These are phyloP conservation scores for Lethenteron camtschaticum DNA, from an alignment of 2,113 vertebrate genomes.

Conservation along the genomic window DNA sequence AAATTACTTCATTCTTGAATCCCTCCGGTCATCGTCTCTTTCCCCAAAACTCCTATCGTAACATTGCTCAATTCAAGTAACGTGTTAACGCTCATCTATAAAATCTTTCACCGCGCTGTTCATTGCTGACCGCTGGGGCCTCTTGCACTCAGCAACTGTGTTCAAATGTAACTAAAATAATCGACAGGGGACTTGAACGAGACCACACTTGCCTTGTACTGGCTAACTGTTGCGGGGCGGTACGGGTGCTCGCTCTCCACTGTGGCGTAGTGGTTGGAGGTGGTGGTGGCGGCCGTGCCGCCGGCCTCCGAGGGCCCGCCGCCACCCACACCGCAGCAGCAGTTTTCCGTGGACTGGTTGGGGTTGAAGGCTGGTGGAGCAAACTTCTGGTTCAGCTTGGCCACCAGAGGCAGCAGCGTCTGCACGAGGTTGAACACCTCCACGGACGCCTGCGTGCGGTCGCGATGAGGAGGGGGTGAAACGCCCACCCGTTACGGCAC, in stretches of 20 bases:
- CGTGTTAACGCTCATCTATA: too few relatives aligned
- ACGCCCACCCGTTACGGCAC: too few relatives aligned
- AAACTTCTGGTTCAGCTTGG: conserved; percentile 87
- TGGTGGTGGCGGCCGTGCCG: conserved; percentile 82
- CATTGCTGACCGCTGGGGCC: too few relatives aligned
- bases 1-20: too few relatives aligned
- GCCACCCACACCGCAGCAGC: conserved; percentile 17
- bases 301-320: conserved; percentile 87
- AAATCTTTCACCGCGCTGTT: too few relatives aligned
- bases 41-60: too few relatives aligned
- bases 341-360: conserved; percentile 89
- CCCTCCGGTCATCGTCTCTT: too few relatives aligned
- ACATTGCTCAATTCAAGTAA: too few relatives aligned
- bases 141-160: not conserved
- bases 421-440: conserved; percentile 92
- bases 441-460: conserved; percentile 49
- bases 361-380: conserved; percentile 93
- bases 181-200: not conserved
- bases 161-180: not conserved
- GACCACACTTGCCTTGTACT: conserved; percentile 45
- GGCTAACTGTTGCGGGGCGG: conserved; percentile 67
- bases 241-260: conserved; percentile 93
- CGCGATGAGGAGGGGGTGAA: too few relatives aligned
- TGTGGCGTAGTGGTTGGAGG: conserved; percentile 78
- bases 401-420: conserved; percentile 72